Evolutionary conservation across 1,140 invertebrate species (phyloP).

Genomic region (Eriocheir sinensis): DNA sequence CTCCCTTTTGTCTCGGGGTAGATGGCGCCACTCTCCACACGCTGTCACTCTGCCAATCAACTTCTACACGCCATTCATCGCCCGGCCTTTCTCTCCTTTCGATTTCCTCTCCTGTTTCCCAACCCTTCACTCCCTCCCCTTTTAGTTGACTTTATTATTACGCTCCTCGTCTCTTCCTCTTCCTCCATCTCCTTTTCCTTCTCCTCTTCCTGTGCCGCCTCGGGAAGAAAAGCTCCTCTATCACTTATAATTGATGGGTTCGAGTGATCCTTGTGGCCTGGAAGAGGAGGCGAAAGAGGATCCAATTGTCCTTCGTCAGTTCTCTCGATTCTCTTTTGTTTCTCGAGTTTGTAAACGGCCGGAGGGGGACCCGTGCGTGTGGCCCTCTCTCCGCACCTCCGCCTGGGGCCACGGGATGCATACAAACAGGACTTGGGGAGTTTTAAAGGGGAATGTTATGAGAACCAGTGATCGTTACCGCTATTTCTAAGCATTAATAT

Average conservation of each 20-base stretch:
- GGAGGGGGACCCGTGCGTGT: not conserved
- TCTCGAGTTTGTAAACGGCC: not conserved
- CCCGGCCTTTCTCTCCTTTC: not conserved
- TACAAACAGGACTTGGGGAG: too few species aligned
- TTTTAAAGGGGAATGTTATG: too few species aligned
- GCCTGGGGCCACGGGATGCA: not conserved
- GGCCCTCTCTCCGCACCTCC: not conserved
- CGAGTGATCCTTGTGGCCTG: not conserved
- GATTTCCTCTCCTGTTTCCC: not conserved
- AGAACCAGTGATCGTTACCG: too few species aligned
- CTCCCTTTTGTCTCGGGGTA: slow-evolving; percentile 34
- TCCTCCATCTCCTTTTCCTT: not conserved
- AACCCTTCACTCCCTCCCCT: not conserved
- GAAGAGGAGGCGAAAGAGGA: slow-evolving; percentile 10
- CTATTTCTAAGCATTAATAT: too few species aligned
- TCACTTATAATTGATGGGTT: slow-evolving; percentile 13
- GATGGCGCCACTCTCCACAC: too few species aligned
- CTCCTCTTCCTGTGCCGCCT: not conserved
- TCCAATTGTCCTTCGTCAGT: not conserved
- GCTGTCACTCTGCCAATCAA: too few species aligned
- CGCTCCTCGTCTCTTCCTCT: too few species aligned
- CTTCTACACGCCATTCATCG: too few species aligned
- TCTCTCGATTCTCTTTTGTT: not conserved
- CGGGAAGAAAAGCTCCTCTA: not conserved
- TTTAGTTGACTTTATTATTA: too few species aligned